These are phyloP conservation scores for Hirtodrosophila confusa DNA, from an alignment of 2,888 invertebrate species.

Conservation along the genomic window DNA sequence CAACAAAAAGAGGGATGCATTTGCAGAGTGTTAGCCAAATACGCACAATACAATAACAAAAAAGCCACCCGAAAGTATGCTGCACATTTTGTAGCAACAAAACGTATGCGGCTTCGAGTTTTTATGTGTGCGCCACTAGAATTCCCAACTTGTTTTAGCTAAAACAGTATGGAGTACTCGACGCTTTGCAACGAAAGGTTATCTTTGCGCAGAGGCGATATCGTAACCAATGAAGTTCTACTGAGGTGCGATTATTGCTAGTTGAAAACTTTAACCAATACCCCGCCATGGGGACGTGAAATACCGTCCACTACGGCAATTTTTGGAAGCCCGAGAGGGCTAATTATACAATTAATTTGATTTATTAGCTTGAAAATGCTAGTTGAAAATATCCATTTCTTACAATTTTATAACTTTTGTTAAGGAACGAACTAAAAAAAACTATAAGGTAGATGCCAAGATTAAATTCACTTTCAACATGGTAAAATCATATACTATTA, in stretches of 20 bases:
- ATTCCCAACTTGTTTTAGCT: constrained; percentile 67
- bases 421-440: too few species aligned
- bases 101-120: constrained; percentile 16
- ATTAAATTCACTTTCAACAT: too few species aligned
- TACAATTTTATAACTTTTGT: too few species aligned
- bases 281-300: constrained; percentile 94
- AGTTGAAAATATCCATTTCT: too few species aligned
- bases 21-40: constrained; percentile 8
- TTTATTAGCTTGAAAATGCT: too few species aligned
- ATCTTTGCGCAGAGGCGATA: constrained; percentile 96
- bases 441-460: too few species aligned
- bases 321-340: constrained; percentile 90
- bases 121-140: constrained; percentile 23
- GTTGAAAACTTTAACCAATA: constrained; percentile 97
- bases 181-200: constrained; percentile 40
- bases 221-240: constrained; percentile 96
- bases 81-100: constrained; percentile 15
- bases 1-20: constrained; percentile 36
- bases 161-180: constrained; percentile 32
- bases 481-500: too few species aligned
- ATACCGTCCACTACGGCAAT: constrained; percentile 94
- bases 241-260: constrained; percentile 96
- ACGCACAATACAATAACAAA: constrained; percentile 14
- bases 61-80: constrained; percentile 54
- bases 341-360: constrained; percentile 39